Conservation (phyloP, 2,113 vertebrate species). For the Heteronetta atricapilla region DNA sequence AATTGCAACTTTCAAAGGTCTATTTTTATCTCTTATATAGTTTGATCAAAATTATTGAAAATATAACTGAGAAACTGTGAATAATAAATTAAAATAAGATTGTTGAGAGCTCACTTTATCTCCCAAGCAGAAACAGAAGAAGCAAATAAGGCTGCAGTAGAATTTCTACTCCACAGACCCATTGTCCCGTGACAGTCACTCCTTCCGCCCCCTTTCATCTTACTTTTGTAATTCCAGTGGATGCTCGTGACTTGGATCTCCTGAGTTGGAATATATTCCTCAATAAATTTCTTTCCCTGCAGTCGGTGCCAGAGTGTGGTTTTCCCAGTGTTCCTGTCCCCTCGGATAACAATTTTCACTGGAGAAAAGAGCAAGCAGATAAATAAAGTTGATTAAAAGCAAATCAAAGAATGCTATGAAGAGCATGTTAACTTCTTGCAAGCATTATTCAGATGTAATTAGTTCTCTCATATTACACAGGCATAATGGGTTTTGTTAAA, state of each 20-base stretch:
- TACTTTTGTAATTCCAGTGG: slow-evolving; percentile 99
- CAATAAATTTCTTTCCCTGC: slow-evolving; percentile 94
- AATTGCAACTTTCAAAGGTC: neutral
- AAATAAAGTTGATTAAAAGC: slow-evolving; percentile 9
- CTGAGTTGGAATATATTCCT: slow-evolving; percentile 98
- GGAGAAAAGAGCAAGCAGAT: neutral
- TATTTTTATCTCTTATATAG: neutral
- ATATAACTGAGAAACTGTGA: neutral
- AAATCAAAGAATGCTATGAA: neutral
- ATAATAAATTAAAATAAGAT: neutral
- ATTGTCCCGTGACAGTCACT: neutral
- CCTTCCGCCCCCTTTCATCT: slow-evolving; percentile 50
- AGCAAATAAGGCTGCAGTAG: neutral
- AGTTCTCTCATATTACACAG: neutral
- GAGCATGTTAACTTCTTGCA: neutral
- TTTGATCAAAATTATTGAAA: neutral
- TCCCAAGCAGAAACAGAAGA: neutral
- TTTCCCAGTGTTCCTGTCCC: slow-evolving; percentile 97
- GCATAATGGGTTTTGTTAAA: neutral
- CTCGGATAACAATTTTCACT: slow-evolving; percentile 99
- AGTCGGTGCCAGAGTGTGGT: slow-evolving; percentile 96
- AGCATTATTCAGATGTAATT: neutral
- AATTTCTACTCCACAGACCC: neutral
- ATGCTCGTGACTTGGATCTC: slow-evolving; percentile 99
- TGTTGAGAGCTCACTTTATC: neutral